Conservation (phyloP, 2,888 invertebrate genomes). For the Uropetala carovei region DNA sequence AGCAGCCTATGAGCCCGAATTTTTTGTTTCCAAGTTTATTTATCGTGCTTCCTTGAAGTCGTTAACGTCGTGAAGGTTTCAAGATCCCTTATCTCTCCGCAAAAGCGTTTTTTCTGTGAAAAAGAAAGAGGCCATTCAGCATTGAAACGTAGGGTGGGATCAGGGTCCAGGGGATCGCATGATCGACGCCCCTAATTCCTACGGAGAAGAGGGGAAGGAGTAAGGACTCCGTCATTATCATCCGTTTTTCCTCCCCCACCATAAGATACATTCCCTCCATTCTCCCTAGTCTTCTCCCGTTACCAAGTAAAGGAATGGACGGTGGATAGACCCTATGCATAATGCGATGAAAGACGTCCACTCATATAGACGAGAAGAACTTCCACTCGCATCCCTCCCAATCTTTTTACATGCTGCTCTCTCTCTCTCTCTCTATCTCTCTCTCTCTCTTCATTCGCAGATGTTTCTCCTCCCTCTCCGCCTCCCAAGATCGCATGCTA, state of each 20-base stretch:
- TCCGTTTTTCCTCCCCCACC: background rate
- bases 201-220: background rate
- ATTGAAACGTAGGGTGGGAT: background rate
- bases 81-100: conserved; percentile 27
- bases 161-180: background rate
- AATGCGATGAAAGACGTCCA: background rate
- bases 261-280: background rate
- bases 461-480: background rate
- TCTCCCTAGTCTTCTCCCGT: background rate
- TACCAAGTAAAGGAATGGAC: background rate
- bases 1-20: background rate
- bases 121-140: background rate
- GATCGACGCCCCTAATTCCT: background rate
- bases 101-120: background rate
- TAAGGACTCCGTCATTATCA: background rate
- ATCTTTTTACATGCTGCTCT: too few relatives aligned
- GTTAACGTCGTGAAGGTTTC: conserved; percentile 19
- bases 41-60: conserved; percentile 26
- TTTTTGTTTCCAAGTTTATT: conserved; percentile 11
- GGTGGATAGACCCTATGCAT: background rate
- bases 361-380: background rate
- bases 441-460: background rate
- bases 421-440: too few relatives aligned
- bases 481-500: conserved; percentile 7
- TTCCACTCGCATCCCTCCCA: background rate